These are phyloP conservation scores for Microplitis deprimator DNA, from an alignment of 2,888 invertebrate genomes.

Conservation along the genomic window DNA sequence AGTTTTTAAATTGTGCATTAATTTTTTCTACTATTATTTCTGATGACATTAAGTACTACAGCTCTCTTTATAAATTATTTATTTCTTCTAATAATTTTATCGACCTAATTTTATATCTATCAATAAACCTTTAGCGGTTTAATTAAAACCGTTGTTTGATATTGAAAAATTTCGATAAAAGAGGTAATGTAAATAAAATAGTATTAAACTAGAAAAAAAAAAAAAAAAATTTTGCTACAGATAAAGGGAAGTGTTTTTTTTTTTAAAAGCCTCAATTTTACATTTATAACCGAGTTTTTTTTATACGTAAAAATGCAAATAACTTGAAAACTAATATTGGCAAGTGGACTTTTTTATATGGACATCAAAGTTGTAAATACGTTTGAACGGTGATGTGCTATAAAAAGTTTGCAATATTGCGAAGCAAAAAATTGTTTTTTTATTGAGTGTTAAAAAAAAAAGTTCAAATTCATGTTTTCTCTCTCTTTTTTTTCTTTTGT, in stretches of 20 bases:
- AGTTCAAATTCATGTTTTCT: background rate
- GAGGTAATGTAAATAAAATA: background rate
- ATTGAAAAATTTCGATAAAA: background rate
- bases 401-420: background rate
- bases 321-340: background rate
- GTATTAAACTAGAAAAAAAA: background rate
- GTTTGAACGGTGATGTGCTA: background rate
- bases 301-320: background rate
- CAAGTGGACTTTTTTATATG: background rate
- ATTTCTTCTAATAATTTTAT: no score
- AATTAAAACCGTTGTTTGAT: background rate
- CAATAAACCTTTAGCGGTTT: background rate
- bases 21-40: background rate
- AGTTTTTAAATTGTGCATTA: slow-evolving; percentile 7
- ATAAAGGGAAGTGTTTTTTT: background rate
- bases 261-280: background rate
- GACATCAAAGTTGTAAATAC: background rate
- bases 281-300: background rate
- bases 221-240: background rate
- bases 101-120: no score
- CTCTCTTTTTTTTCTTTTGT: background rate
- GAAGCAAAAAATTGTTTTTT: background rate
- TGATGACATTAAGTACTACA: background rate
- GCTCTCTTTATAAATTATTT: no score
- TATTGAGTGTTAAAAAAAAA: background rate